phyloP scores from a whole-genome alignment of 2,797 vertebrate genomes.

The Strix occidentalis region DNA sequence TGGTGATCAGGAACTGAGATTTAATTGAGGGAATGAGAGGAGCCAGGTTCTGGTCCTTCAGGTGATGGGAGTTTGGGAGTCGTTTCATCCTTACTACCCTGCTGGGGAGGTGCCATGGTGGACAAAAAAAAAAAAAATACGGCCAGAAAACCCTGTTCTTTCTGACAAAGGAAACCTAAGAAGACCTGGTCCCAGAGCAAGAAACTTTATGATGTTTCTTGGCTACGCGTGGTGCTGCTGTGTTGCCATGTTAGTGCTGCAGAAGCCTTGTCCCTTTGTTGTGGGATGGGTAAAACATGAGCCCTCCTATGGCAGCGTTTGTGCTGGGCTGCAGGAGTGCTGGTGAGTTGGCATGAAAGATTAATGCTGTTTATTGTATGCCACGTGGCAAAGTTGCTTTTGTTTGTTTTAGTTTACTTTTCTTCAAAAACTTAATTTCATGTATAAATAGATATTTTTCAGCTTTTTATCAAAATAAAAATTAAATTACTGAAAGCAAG shows the following conservation, averaged over 20 bases:
- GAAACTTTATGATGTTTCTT: neutral
- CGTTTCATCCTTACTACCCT: neutral
- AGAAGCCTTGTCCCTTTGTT: neutral
- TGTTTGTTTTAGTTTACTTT: neutral
- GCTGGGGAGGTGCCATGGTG: rapidly evolving
- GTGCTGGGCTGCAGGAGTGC: neutral
- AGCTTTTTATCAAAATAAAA: neutral
- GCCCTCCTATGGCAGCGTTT: neutral
- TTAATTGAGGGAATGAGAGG: neutral
- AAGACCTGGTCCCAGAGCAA: neutral
- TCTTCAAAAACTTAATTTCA: neutral
- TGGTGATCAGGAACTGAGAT: neutral
- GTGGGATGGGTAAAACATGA: neutral
- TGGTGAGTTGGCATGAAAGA: neutral
- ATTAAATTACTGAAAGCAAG: neutral
- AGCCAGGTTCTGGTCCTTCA: neutral
- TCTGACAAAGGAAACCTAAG: neutral
- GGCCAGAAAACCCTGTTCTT: neutral
- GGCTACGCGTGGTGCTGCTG: neutral
- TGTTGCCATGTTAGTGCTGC: rapidly evolving
- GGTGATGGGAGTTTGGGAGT: neutral
- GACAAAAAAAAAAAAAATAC: too few species aligned
- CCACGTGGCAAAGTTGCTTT: neutral
- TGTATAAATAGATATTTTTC: rapidly evolving
- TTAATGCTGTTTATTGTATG: rapidly evolving